These are phyloP conservation scores for Ctena decussata DNA, from an alignment of 2,888 invertebrate genomes.

Conservation along the genomic window DNA sequence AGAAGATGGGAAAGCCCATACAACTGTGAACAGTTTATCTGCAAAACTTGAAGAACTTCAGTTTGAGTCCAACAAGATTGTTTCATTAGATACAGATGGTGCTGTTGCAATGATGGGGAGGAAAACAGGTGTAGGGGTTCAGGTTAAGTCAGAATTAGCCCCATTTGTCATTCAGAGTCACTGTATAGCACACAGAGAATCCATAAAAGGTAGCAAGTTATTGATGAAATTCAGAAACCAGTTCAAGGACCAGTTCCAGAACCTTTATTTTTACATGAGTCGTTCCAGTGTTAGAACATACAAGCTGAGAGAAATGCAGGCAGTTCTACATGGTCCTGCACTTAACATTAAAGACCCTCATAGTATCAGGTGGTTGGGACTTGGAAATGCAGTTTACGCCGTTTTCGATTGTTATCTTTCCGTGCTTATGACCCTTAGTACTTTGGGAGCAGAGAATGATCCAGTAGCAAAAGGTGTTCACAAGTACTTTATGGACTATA, in stretches of 20 bases:
- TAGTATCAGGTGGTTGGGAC: conserved; percentile 57
- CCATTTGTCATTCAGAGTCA: conserved; percentile 35
- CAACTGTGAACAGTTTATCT: background rate
- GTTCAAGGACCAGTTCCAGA: no score
- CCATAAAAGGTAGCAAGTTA: conserved; percentile 48
- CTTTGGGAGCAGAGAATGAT: conserved; percentile 44
- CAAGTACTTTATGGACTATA: conserved; percentile 45
- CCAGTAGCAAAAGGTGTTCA: conserved; percentile 35
- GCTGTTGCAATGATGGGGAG: conserved; percentile 31
- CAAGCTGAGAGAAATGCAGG: conserved; percentile 44
- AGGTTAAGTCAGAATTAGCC: background rate
- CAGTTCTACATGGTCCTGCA: conserved; percentile 52
- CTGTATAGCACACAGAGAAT: conserved; percentile 53
- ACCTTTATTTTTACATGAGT: conserved; percentile 53
- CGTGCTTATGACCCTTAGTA: conserved; percentile 47
- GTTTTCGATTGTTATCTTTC: conserved; percentile 50
- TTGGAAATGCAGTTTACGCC: conserved; percentile 51
- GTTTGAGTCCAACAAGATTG: background rate
- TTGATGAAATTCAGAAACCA: conserved; percentile 53
- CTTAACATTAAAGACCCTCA: conserved; percentile 56
- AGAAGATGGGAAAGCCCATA: conserved; percentile 35
- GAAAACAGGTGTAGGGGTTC: conserved; percentile 21
- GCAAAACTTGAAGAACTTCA: background rate
- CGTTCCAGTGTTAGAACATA: conserved; percentile 40
- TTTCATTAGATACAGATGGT: conserved; percentile 49